Conservation (phyloP, 2,113 vertebrate species). For the Sylvia atricapilla region DNA sequence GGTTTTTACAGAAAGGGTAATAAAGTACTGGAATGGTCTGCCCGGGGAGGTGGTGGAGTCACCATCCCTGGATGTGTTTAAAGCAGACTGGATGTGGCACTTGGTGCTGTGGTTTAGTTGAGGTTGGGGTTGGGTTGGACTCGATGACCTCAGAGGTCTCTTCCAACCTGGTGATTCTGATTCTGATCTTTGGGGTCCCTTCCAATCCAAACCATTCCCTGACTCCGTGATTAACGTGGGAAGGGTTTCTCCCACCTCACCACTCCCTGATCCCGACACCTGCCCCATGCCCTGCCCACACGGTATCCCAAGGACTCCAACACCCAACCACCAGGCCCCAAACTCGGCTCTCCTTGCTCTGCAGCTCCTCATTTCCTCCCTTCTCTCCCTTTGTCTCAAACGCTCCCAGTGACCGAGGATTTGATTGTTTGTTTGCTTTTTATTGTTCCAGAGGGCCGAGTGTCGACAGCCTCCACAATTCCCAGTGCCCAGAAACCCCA, state of each 20-base stretch:
- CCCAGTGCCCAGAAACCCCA: neutral
- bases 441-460: neutral
- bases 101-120: no score
- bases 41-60: no score
- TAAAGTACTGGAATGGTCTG: no score
- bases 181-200: neutral
- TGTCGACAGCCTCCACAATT: constrained; percentile 21
- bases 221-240: neutral
- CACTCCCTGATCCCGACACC: neutral
- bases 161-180: no score
- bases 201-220: neutral
- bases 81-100: no score
- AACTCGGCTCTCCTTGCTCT: neutral
- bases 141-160: no score
- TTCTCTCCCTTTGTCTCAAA: neutral
- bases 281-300: fast-evolving
- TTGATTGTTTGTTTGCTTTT: constrained; percentile 16
- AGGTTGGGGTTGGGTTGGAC: no score
- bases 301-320: neutral
- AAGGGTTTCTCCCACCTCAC: neutral
- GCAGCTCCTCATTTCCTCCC: neutral
- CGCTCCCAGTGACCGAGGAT: neutral
- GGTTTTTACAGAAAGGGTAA: no score
- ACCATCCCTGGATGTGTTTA: no score
- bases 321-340: neutral